Evolutionary conservation across 2,797 vertebrate species (phyloP), one percentile per base, ranked within the genome.

Genomic region (Alouatta caraya): DNA sequence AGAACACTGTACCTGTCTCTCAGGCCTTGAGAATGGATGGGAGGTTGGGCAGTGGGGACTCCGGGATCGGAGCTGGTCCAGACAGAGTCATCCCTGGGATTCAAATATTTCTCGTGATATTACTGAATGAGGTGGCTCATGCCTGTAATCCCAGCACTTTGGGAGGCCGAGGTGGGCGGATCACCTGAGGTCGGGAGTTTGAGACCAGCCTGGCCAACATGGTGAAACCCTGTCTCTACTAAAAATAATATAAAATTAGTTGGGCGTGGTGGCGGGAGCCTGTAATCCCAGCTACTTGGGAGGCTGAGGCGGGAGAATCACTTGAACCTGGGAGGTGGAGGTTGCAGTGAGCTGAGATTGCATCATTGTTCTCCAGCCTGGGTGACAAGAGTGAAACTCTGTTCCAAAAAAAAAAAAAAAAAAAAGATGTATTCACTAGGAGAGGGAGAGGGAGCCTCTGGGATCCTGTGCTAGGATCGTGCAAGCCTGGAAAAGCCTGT

Each of bases 201-300:
- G 17, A 67, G 33, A 67, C 15, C 33, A 67, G 61, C 15, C 61
- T 67, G 61, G 15, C 33, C 61, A 67, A 67, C 61, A n/a, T 67
- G 33, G 61, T 4, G 1, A 67, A 67, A n/a, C 33, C 33, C 61
- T 8, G 8, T n/a, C 33, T 67, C 61, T 33, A 67, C 7, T 67
- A 67, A n/a, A 67, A 61, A 64, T n/a, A n/a, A 17, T n/a, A 67
- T n/a, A n/a, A n/a, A 19, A 67, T 19, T 67, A 67, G 15, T 33
- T 1, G 0, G 30, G 61, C 0, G 8, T 67, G 61, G 61, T 67
- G 33, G 61, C 8, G 17, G 3, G 1, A n/a, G 61, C 61, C 61
- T 67, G 61, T n/a, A 67, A 67, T 67, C 33, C 61, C 61, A 67
- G 61, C 61, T 67, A 67, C 33, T n/a, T 67, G 61, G 33, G 61